These are phyloP conservation scores for Tipula helvola DNA, from an alignment of 2,888 invertebrate genomes.

Conservation along the genomic window DNA sequence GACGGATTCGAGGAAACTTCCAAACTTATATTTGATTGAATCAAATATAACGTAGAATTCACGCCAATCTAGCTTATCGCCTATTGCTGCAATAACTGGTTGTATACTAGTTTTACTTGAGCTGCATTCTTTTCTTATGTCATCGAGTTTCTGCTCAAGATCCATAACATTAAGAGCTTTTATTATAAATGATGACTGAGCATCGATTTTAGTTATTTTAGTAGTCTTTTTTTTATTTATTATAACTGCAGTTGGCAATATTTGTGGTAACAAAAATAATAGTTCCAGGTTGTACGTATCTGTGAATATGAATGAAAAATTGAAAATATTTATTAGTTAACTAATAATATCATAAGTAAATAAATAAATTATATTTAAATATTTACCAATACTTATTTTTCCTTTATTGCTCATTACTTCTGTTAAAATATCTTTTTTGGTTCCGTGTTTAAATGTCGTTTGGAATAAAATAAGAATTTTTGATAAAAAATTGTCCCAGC, in stretches of 20 bases:
- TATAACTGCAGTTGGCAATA: not conserved
- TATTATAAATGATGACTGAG: not conserved
- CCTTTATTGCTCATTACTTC: too few relatives aligned
- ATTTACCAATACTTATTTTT: too few relatives aligned
- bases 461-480: not conserved
- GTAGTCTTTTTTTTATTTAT: not conserved
- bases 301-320: not conserved
- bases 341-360: not conserved
- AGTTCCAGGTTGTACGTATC: too few relatives aligned
- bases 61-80: not conserved
- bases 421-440: not conserved
- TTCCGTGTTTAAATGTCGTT: not conserved
- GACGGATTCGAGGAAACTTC: not conserved
- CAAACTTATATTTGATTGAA: not conserved
- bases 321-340: not conserved
- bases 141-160: not conserved
- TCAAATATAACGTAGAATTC: not conserved
- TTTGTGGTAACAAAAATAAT: not conserved
- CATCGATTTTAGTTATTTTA: too few relatives aligned
- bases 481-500: not conserved
- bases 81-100: not conserved
- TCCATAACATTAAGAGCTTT: not conserved
- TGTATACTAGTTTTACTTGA: not conserved
- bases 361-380: too few relatives aligned
- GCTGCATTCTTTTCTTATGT: not conserved